Evolutionary conservation across 1,140 invertebrate species (phyloP).

Genomic region (Drosophila rhopaloa): DNA sequence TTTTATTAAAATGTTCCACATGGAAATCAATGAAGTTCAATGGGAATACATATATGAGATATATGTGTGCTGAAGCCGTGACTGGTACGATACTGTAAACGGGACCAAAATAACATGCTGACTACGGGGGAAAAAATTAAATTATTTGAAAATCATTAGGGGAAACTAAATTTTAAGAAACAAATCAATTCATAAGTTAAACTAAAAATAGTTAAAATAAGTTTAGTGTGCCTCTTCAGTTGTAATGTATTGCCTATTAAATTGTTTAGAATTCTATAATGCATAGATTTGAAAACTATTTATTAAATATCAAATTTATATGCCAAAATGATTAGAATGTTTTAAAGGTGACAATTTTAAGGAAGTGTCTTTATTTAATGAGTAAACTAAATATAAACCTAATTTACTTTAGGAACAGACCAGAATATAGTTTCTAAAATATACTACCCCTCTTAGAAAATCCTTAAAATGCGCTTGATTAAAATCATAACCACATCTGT

Average conservation of each 20-base stretch:
- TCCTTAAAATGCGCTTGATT: not conserved
- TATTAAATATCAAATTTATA: no score
- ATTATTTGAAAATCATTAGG: not conserved
- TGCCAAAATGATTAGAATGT: no score
- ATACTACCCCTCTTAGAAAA: not conserved
- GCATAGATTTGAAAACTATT: no score
- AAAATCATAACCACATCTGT: constrained; percentile 19
- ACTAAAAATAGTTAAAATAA: not conserved
- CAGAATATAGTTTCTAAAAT: not conserved
- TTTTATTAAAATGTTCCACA: constrained; percentile 61
- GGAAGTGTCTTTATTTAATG: not conserved
- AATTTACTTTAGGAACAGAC: not conserved
- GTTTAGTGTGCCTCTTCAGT: no score
- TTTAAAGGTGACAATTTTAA: not conserved
- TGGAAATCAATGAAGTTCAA: constrained; percentile 15
- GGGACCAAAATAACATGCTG: constrained; percentile 24
- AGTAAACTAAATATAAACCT: not conserved
- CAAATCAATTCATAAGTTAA: not conserved
- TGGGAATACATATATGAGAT: constrained; percentile 25
- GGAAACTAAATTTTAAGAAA: not conserved
- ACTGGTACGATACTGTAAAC: constrained; percentile 11
- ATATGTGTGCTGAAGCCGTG: constrained; percentile 30
- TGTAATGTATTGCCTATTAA: no score
- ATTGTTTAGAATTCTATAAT: no score
- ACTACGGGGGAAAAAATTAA: constrained; percentile 13